A percentile compares a stretch with the other conserved stretches of the same genome.
These are phyloP conservation scores for Pelobates fuscus DNA, from an alignment of 2,113 vertebrate genomes.

Conservation along the genomic window DNA sequence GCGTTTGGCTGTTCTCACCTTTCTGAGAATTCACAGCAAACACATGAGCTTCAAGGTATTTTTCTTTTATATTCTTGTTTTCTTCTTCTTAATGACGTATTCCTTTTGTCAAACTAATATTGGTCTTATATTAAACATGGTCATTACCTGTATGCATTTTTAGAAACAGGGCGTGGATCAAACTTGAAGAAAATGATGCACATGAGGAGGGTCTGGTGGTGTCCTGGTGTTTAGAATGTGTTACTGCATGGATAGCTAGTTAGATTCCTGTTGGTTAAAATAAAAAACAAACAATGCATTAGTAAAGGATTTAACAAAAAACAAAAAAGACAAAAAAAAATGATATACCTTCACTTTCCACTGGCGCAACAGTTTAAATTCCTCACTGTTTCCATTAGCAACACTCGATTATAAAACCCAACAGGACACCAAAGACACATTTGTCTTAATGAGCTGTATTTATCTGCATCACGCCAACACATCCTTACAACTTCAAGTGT, in stretches of 20 bases:
- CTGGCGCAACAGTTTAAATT: not conserved
- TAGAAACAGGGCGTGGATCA: slow-evolving; percentile 89
- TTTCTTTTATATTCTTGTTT: no score
- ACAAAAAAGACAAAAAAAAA: slow-evolving; percentile 37
- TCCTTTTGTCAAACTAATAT: no score
- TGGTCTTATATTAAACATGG: no score
- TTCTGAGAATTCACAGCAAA: no score
- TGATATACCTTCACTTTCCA: not conserved
- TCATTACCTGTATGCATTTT: slow-evolving; percentile 95
- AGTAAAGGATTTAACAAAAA: slow-evolving; percentile 11
- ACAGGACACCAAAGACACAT: slow-evolving; percentile 16
- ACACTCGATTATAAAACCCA: slow-evolving; percentile 30
- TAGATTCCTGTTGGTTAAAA: slow-evolving; percentile 62
- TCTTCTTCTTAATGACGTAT: no score
- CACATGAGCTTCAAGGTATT: no score
- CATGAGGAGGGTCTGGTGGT: slow-evolving; percentile 73
- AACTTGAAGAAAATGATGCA: slow-evolving; percentile 98
- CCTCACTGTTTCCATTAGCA: slow-evolving; percentile 1
- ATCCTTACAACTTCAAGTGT: not conserved
- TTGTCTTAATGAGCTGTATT: slow-evolving; percentile 22
- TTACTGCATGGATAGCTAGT: not conserved
- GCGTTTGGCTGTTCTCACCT: no score
- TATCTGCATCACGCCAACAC: not conserved
- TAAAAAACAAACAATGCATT: not conserved
- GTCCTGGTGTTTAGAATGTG: slow-evolving; percentile 23